Conservation (phyloP, 2,797 vertebrate species). For the Epinephelus coioides region DNA sequence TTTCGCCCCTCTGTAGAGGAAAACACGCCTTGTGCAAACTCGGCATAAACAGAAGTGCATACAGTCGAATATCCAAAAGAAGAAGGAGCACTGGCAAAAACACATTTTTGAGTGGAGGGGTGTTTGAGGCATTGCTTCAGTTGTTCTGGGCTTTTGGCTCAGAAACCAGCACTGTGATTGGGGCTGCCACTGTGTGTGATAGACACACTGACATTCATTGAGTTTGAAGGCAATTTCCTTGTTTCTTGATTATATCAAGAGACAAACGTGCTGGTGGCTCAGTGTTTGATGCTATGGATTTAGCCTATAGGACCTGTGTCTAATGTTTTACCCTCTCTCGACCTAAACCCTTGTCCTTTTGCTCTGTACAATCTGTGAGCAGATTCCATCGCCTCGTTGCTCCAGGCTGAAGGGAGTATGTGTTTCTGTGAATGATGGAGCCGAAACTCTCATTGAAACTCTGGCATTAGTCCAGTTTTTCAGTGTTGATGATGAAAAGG, state of each 20-base stretch:
- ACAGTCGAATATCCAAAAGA: background rate
- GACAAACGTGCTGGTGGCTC: slow-evolving; percentile 24
- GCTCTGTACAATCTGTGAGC: slow-evolving; percentile 8
- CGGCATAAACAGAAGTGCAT: background rate
- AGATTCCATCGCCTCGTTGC: slow-evolving; percentile 31
- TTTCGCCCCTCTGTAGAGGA: background rate
- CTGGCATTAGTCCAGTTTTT: slow-evolving; percentile 58
- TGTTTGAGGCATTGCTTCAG: background rate
- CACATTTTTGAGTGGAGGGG: background rate
- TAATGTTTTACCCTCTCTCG: slow-evolving; percentile 6
- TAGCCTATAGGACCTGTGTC: slow-evolving; percentile 30
- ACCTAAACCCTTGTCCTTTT: slow-evolving; percentile 1
- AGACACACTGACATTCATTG: slow-evolving; percentile 41
- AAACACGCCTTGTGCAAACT: background rate
- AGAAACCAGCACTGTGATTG: slow-evolving; percentile 29
- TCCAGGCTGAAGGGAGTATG: slow-evolving; percentile 32
- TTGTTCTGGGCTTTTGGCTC: slow-evolving; percentile 20
- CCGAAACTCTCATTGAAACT: slow-evolving; percentile 25
- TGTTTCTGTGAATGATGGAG: slow-evolving; percentile 58
- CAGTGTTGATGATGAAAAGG: slow-evolving; percentile 49
- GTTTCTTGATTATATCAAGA: slow-evolving; percentile 63
- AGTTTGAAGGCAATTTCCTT: slow-evolving; percentile 69
- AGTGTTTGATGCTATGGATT: slow-evolving; percentile 31
- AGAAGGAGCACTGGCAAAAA: background rate
- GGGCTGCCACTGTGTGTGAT: slow-evolving; percentile 43